Evolutionary conservation across 2,888 invertebrate species (phyloP).

Genomic region (Drosophila acutilabella): DNA sequence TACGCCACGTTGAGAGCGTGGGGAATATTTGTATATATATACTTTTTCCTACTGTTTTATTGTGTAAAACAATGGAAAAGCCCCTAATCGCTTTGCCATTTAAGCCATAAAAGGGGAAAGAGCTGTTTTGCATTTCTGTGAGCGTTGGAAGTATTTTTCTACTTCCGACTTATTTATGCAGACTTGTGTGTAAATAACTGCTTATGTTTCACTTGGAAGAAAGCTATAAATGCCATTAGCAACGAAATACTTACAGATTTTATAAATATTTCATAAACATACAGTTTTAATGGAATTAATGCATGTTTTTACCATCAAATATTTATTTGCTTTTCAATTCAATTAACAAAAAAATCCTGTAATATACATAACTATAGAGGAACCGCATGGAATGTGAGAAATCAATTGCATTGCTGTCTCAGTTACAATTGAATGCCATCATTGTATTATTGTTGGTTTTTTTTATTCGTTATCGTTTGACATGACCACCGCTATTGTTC

Average conservation of each 20-base stretch:
- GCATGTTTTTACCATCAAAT: background rate
- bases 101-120: conserved; percentile 17
- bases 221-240: conserved; percentile 1
- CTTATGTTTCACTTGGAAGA: background rate
- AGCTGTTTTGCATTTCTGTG: conserved; percentile 33
- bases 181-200: background rate
- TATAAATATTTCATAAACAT: background rate
- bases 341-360: background rate
- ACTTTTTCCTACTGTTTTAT: conserved; percentile 12
- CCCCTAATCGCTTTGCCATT: conserved; percentile 43
- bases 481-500: background rate
- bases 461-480: conserved; percentile 21
- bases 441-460: conserved; percentile 22
- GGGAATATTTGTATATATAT: conserved; percentile 35
- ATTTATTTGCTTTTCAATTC: background rate
- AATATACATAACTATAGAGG: background rate
- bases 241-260: background rate
- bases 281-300: background rate
- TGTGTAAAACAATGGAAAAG: conserved; percentile 57
- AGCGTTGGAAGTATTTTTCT: conserved; percentile 1
- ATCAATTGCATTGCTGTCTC: conserved; percentile 7
- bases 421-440: background rate
- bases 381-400: background rate
- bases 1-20: conserved; percentile 43
- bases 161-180: conserved; percentile 12